These are phyloP conservation scores for Sus scrofa DNA, from an alignment of 2,113 vertebrate species.

Conservation along the genomic window DNA sequence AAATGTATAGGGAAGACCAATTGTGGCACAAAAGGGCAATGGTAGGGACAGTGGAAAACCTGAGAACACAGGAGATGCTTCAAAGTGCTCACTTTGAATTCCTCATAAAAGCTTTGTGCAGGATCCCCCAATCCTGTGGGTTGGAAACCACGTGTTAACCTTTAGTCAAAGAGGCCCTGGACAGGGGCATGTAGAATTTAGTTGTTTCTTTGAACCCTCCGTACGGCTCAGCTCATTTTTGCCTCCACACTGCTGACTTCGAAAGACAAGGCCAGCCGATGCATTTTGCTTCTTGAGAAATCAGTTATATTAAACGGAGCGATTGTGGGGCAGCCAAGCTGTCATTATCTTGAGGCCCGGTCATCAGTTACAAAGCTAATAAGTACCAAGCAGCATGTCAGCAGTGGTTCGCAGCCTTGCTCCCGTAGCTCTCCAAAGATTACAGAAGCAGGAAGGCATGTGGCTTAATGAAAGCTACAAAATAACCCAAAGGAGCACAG, in stretches of 20 bases:
- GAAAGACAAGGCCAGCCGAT: slow-evolving; percentile 62
- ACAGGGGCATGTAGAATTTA: not conserved
- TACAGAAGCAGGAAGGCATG: not conserved
- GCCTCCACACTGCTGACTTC: not conserved
- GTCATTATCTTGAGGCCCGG: slow-evolving; percentile 81
- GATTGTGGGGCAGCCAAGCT: slow-evolving; percentile 79
- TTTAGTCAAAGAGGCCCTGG: not conserved
- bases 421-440: not conserved
- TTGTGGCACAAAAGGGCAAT: not conserved
- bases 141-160: not conserved
- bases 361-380: slow-evolving; percentile 80
- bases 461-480: slow-evolving; percentile 39
- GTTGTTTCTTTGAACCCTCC: not conserved
- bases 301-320: not conserved
- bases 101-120: not conserved
- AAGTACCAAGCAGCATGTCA: slow-evolving; percentile 73
- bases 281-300: slow-evolving; percentile 57
- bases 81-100: not conserved
- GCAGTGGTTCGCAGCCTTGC: not conserved
- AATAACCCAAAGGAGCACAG: not conserved
- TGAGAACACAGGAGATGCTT: accelerated
- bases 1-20: not conserved
- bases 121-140: not conserved
- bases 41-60: not conserved
- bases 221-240: no score